phyloP scores from a whole-genome alignment of 2,797 vertebrate species.

The Argya squamiceps region DNA sequence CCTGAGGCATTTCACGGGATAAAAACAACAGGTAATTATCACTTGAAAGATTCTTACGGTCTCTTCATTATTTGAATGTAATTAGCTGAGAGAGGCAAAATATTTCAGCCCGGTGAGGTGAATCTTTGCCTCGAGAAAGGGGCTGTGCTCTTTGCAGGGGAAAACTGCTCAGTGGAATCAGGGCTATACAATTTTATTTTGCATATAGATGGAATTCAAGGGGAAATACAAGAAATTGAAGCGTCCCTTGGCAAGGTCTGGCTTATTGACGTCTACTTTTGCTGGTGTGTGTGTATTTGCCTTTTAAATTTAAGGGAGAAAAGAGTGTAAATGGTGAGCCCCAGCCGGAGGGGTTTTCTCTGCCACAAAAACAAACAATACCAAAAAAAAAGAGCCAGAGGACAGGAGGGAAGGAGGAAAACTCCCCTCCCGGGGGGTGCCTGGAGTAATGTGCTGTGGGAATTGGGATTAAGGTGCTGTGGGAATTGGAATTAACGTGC shows the following conservation, averaged over 20 bases:
- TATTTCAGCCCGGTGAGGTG: neutral
- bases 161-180: neutral
- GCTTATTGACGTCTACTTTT: neutral
- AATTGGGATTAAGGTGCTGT: neutral
- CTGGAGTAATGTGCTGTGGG: neutral
- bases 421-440: rapidly evolving
- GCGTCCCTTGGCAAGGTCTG: neutral
- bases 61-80: neutral
- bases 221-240: neutral
- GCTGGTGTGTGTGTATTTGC: neutral
- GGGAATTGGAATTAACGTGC: no score
- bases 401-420: neutral
- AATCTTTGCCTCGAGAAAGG: neutral
- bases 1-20: neutral
- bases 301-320: neutral
- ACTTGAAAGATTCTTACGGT: neutral
- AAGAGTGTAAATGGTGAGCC: neutral
- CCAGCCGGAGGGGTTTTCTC: neutral
- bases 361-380: neutral
- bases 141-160: neutral
- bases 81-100: slow-evolving; percentile 13
- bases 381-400: neutral
- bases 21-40: slow-evolving; percentile 43
- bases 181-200: neutral
- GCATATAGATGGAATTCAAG: neutral